These are phyloP conservation scores for Aix galericulata DNA, from an alignment of 2,113 vertebrate genomes.

Conservation along the genomic window DNA sequence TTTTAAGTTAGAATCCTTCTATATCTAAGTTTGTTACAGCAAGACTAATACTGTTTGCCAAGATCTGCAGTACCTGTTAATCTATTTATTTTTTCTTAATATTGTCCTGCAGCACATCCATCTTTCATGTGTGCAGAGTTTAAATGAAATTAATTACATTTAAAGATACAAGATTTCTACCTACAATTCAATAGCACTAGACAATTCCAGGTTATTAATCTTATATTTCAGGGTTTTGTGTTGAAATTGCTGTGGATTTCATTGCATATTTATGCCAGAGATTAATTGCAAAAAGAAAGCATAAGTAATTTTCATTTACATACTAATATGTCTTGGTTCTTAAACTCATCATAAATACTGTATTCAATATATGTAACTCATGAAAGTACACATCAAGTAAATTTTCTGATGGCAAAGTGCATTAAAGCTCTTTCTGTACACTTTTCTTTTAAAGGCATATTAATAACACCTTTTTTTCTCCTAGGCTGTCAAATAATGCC, in stretches of 20 bases:
- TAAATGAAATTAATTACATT: conserved; percentile 54
- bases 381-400: conserved; percentile 62
- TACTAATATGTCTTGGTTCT: conserved; percentile 54
- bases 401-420: conserved; percentile 61
- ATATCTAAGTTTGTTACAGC: neutral
- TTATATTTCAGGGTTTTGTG: conserved; percentile 28
- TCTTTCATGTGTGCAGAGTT: neutral
- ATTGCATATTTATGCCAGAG: conserved; percentile 53
- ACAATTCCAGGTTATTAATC: conserved; percentile 52
- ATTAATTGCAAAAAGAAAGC: conserved; percentile 56
- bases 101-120: neutral
- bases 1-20: neutral
- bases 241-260: conserved; percentile 29
- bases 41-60: neutral
- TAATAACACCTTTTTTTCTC: conserved; percentile 32
- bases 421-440: conserved; percentile 51
- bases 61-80: neutral
- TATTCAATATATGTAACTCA: conserved; percentile 64
- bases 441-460: conserved; percentile 26
- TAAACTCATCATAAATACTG: conserved; percentile 65
- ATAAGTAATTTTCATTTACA: conserved; percentile 63
- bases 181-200: conserved; percentile 46
- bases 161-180: conserved; percentile 50
- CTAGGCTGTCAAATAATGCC: conserved; percentile 12
- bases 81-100: conserved; percentile 17